Base-by-base conservation (phyloP, 2,113 vertebrate genomes). In the Collichthys lucidus region DNA sequence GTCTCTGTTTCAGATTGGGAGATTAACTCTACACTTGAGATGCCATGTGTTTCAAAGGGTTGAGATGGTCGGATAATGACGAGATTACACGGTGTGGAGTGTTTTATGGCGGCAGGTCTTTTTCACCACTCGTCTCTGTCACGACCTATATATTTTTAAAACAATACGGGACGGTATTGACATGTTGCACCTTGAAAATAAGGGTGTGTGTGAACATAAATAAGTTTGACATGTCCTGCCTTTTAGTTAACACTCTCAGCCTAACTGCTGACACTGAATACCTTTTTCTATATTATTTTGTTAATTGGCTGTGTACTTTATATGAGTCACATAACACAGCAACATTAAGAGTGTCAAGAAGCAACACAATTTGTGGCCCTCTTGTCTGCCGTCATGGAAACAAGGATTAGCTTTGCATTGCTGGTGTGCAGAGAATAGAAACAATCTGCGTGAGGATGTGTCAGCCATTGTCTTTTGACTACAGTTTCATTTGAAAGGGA, bases 371-470 rank as follows among this genome's bases (percentile, higher is more conserved):
- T 93, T 95, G 94, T 94, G 95, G 69, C 65, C 82, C 95, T 94
- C 57, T 90, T 94, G 96, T 97, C 96, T 96, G 95, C 96, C 95
- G 94, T 95, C 96, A 96, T 97, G 96, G 96, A 97, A 97, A 98
- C 93, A 47, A 84, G 93, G 95, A 96, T 97, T 96, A 97, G 96
- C 72, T 91, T 95, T 94, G 92, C 94, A 88, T 95, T 95, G 96
- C 96, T 94, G 92, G 91, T 94, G 94, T 94, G 95, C 91, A 86
- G 91, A 95, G 94, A 96, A 95, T 96, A 95, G 95, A 96, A 96
- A 96, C 96, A 96, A 96, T 97, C 95, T 94, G 93, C 92, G 91
- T 90, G 90, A 94, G 95, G 95, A 95, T 95, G 95, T 96, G 95
- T 96, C 94, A 87, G 95, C 94, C 95, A 96, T 97, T 98, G 96